phyloP scores from a whole-genome alignment of 1,140 invertebrate species.

The Megalopta genalis region DNA sequence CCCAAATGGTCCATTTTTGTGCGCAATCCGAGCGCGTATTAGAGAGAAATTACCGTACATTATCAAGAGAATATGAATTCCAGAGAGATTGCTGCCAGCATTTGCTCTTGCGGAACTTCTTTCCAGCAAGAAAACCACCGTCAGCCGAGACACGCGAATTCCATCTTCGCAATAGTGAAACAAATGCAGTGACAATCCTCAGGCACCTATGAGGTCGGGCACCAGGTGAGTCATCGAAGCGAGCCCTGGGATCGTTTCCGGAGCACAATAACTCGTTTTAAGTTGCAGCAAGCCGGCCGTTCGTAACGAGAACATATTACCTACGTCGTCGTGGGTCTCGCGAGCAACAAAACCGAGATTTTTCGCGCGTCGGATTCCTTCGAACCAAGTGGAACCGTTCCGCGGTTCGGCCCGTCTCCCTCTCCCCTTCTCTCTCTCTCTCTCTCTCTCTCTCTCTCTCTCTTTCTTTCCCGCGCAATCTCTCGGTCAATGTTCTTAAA shows the following conservation, averaged over 20 bases:
- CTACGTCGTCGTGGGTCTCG: neutral
- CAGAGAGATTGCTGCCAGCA: too few species aligned
- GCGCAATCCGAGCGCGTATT: too few species aligned
- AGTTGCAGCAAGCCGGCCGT: neutral
- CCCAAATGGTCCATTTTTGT: too few species aligned
- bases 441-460: neutral
- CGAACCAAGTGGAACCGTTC: neutral
- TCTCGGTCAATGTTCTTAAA: conserved; percentile 46
- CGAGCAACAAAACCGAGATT: neutral
- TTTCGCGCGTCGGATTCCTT: neutral
- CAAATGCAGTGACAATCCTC: neutral
- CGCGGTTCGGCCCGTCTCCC: neutral
- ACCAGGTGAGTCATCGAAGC: neutral
- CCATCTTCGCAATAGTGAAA: neutral
- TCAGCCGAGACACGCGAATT: too few species aligned
- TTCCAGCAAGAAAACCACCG: too few species aligned
- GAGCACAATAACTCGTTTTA: neutral
- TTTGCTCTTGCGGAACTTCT: too few species aligned
- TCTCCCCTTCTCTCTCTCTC: neutral
- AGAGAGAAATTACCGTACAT: too few species aligned
- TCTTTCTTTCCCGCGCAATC: too few species aligned
- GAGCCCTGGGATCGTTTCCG: neutral
- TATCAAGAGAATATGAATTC: too few species aligned
- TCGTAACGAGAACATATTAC: conserved; percentile 3
- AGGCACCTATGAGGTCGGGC: neutral